Evolutionary conservation across 35 echinoderm and acorn worm genomes (phyloP).

Genomic region (Ptychodera flava): DNA sequence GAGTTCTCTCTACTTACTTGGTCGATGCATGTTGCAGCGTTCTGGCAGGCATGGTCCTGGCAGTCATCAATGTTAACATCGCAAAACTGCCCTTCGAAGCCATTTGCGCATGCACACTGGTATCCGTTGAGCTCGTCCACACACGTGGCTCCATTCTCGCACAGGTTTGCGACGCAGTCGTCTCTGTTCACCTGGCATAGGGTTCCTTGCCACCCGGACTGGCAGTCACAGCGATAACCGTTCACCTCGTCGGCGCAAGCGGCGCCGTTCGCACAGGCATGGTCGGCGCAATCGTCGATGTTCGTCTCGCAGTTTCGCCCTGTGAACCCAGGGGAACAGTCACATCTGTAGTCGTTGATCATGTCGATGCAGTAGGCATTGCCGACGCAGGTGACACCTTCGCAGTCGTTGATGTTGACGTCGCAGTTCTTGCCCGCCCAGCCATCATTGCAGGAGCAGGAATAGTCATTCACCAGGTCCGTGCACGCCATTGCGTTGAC

Average conservation of each 20-base stretch:
- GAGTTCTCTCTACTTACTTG: slow-evolving; percentile 7
- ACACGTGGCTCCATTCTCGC: slow-evolving; percentile 13
- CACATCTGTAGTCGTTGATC: slow-evolving; percentile 19
- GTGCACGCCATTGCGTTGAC: background rate
- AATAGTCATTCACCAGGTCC: background rate
- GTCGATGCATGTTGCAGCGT: slow-evolving; percentile 3
- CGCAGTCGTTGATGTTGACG: slow-evolving; percentile 7
- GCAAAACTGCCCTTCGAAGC: slow-evolving; percentile 27
- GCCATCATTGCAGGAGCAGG: slow-evolving; percentile 10
- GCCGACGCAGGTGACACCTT: slow-evolving; percentile 11
- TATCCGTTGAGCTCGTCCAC: slow-evolving; percentile 16
- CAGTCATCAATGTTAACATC: slow-evolving; percentile 7
- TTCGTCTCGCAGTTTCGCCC: too few species aligned
- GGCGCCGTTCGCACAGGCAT: slow-evolving; percentile 13
- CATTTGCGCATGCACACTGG: slow-evolving; percentile 4
- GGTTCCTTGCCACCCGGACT: slow-evolving; percentile 6
- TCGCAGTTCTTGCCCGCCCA: slow-evolving; percentile 20
- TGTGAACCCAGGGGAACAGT: slow-evolving; percentile 10
- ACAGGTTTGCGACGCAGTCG: slow-evolving; percentile 24
- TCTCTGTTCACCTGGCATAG: slow-evolving; percentile 26
- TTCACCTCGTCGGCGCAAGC: background rate
- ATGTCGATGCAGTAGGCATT: slow-evolving; percentile 14
- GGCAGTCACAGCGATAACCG: slow-evolving; percentile 24
- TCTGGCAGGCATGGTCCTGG: background rate
- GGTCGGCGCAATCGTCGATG: slow-evolving; percentile 12